Percentiles rank a stretch among this genome's conserved stretches.
These are phyloP conservation scores for Alces alces DNA, from an alignment of 2,113 vertebrate genomes.

Conservation along the genomic window DNA sequence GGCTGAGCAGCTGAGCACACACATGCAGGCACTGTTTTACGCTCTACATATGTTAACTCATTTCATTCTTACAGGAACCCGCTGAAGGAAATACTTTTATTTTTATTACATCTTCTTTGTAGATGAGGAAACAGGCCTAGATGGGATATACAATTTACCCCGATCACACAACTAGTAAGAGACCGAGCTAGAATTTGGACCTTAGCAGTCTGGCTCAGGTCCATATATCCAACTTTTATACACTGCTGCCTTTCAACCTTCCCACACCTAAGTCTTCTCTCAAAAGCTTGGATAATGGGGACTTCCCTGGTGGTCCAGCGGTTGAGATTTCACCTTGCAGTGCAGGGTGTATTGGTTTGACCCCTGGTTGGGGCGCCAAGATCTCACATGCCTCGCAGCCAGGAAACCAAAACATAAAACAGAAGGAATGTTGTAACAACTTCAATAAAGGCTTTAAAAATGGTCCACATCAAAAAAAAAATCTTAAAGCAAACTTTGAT, in stretches of 20 bases:
- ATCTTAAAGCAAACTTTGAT: background rate
- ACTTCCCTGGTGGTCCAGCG: background rate
- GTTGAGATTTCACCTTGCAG: background rate
- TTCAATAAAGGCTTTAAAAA: background rate
- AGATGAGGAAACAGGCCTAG: background rate
- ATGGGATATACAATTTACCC: background rate
- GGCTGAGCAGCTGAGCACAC: background rate
- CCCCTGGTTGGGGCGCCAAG: fast-evolving
- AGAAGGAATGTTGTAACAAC: background rate
- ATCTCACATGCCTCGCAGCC: background rate
- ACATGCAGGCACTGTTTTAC: background rate
- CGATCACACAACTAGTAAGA: background rate
- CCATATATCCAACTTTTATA: background rate
- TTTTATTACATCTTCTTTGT: background rate
- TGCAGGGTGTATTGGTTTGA: background rate
- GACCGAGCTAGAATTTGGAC: background rate
- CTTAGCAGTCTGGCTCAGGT: background rate
- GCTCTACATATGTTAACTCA: background rate
- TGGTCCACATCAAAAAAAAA: background rate
- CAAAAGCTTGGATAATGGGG: background rate
- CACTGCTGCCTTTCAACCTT: background rate
- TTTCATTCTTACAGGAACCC: background rate
- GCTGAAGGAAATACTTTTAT: background rate
- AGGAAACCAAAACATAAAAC: background rate
- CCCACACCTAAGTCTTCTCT: background rate